Evolutionary conservation across 2,888 invertebrate species (phyloP), one percentile per base, ranked within the genome.

Genomic region (Electrophaes corylata): DNA sequence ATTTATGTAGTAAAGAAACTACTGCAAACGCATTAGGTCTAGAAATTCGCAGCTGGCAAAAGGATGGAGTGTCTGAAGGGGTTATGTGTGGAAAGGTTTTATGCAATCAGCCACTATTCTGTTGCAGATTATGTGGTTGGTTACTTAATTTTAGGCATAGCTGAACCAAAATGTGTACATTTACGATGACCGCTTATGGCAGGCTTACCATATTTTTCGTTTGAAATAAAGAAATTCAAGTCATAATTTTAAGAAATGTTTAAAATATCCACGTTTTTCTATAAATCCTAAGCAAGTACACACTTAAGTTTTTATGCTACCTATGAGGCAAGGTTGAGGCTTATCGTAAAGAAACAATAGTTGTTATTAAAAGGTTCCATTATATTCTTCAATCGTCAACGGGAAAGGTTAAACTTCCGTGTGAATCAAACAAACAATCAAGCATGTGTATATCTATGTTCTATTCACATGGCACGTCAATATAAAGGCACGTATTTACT

Each of bases 321-420:
- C 58, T 57, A 19, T 16, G 52, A 62, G 48, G 57, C 48, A 55
- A 65, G 58, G 62, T 60, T 62, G 62, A 58, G 55, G 46, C 49
- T 58, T 59, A 59, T 55, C 44, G 23, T 41, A 54, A 50, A 60
- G 46, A 60, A 63, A 65, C 63, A 67, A 64, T 60, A 60, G 62
- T 49, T 50, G 57, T 63, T 57, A 63, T 67, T 62, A 67, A 58
- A 60, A 52, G 52, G 49, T 56, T 56, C 44, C 47, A 60, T 62
- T 60, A 57, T 55, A 60, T 49, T 53, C 51, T 46, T 45, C 56
- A 46, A 48, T 70, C 65, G 70, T 62, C 70, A 72, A 76, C 80
- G 81, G 72, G 83, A 84, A 84, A 81, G 78, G 79, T 80, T 79
- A 77, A 70, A 76, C 83, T 84, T 86, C 86, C 86, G 86, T 86